Conservation (phyloP, 2,113 vertebrate species). For the Puntigrus tetrazona region DNA sequence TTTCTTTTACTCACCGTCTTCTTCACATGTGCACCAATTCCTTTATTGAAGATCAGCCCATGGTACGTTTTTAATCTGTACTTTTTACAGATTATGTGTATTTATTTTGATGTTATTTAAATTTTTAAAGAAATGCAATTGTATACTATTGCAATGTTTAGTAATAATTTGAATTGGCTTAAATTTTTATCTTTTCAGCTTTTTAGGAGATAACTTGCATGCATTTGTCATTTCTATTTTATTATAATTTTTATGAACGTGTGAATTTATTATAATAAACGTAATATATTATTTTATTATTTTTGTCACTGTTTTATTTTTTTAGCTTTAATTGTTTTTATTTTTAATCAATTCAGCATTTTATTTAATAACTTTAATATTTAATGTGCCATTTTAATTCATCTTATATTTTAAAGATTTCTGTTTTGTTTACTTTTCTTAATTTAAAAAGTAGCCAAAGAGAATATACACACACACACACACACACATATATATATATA, state of each 20-base stretch:
- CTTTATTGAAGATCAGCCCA: slow-evolving; percentile 89
- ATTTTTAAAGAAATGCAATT: neutral
- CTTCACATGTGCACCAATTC: slow-evolving; percentile 89
- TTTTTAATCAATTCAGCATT: neutral
- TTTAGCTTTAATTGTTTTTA: no score
- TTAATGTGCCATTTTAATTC: neutral
- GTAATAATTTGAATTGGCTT: neutral
- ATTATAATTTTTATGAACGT: neutral
- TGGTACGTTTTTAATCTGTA: slow-evolving; percentile 71
- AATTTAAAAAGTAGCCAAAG: neutral
- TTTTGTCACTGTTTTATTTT: no score
- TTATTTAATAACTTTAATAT: neutral
- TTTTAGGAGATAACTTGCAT: neutral
- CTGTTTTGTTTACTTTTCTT: no score
- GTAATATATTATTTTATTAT: no score
- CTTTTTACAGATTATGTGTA: neutral
- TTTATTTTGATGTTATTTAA: neutral
- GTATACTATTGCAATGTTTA: neutral
- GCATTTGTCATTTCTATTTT: neutral
- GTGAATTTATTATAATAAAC: neutral
- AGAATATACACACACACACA: no score
- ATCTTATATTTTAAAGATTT: neutral
- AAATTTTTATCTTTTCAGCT: neutral
- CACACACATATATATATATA: no score
- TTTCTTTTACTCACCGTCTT: slow-evolving; percentile 89